phyloP scores from a whole-genome alignment of 2,888 invertebrate genomes.

The Aphidius colemani region DNA sequence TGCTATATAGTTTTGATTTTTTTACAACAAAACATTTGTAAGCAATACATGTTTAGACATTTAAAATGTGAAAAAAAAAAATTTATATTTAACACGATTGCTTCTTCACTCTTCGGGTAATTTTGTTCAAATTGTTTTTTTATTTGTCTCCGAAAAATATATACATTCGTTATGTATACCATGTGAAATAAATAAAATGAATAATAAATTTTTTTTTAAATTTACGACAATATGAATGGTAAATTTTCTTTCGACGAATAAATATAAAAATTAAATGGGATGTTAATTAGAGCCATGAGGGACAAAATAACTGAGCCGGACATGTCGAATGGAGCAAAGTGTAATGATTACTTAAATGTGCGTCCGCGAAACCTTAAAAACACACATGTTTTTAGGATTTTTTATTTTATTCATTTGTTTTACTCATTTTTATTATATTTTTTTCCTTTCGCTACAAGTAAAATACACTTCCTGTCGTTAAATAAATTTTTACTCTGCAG shows the following conservation, averaged over 20 bases:
- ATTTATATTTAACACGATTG: background rate
- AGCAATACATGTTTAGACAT: constrained; percentile 55
- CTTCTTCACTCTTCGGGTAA: no score
- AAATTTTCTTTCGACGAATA: background rate
- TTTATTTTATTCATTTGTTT: no score
- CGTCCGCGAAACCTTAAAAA: constrained; percentile 49
- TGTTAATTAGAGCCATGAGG: background rate
- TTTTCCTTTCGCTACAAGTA: constrained; percentile 36
- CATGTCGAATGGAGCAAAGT: constrained; percentile 43
- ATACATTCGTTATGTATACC: background rate
- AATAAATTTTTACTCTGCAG: constrained; percentile 37
- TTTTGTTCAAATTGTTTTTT: no score
- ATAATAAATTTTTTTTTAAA: background rate
- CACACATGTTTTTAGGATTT: constrained; percentile 45
- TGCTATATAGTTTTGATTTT: constrained; percentile 45
- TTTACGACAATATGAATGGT: background rate
- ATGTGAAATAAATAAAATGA: background rate
- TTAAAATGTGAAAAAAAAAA: constrained; percentile 43
- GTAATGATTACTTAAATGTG: constrained; percentile 47
- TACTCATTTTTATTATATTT: no score
- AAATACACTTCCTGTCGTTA: constrained; percentile 58
- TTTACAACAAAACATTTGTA: constrained; percentile 60
- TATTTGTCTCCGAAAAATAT: background rate
- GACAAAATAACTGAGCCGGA: constrained; percentile 33
- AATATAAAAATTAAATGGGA: background rate